Conservation (phyloP, 2,888 invertebrate genomes). For the Mesorhabditis spiculigera region DNA sequence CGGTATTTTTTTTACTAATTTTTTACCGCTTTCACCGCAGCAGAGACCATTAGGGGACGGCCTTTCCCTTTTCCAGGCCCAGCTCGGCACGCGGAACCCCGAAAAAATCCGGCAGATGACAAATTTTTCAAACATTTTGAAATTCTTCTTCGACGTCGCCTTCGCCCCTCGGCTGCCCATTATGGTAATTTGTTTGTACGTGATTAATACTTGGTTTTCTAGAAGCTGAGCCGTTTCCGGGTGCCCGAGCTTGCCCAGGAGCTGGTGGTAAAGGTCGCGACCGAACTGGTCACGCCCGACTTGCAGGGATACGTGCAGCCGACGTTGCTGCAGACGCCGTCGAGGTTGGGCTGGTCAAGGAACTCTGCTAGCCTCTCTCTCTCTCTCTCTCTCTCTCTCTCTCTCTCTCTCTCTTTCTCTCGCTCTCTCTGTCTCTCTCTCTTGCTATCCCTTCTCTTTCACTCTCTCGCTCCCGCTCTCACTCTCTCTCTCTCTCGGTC, state of each 20-base stretch:
- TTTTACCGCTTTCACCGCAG: background rate
- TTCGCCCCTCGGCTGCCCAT: slow-evolving; percentile 21
- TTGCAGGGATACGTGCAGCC: slow-evolving; percentile 25
- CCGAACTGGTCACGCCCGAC: slow-evolving; percentile 67
- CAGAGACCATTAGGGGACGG: background rate
- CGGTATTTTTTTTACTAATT: background rate
- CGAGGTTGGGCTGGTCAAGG: slow-evolving; percentile 7
- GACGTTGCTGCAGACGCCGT: slow-evolving; percentile 71
- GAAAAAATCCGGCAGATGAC: slow-evolving; percentile 18
- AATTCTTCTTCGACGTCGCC: slow-evolving; percentile 46
- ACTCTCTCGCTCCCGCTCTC: too few relatives aligned
- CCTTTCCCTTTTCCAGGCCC: background rate
- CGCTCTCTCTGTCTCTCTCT: too few relatives aligned
- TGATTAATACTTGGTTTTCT: background rate
- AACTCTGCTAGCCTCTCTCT: background rate
- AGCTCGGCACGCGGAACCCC: background rate
- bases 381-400: too few relatives aligned
- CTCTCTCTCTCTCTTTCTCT: too few relatives aligned
- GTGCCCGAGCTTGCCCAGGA: slow-evolving; percentile 26
- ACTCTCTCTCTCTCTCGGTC: too few relatives aligned
- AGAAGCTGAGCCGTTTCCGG: background rate
- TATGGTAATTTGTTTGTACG: background rate
- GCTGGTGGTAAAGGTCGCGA: slow-evolving; percentile 67
- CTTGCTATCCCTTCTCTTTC: too few relatives aligned
- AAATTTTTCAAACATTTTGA: slow-evolving; percentile 39